Evolutionary conservation across 2,888 invertebrate species (phyloP).

Genomic region (Incurvaria masculella): DNA sequence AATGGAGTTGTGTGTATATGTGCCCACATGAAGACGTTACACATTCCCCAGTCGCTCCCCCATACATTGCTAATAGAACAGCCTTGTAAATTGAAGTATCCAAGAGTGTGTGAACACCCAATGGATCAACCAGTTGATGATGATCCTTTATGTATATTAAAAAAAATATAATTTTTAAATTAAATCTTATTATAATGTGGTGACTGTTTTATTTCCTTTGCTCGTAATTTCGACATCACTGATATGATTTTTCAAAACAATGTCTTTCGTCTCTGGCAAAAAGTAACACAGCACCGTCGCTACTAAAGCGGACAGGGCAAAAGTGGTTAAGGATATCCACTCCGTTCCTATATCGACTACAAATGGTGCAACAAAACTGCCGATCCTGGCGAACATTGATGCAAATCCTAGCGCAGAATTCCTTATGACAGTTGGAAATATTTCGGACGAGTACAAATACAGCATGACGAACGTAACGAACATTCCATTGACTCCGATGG

Average conservation of each 20-base stretch:
- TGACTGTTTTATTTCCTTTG: conserved; percentile 1
- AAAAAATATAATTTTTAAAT: background rate
- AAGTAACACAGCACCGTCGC: conserved; percentile 36
- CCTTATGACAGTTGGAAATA: conserved; percentile 76
- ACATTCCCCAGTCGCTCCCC: no score
- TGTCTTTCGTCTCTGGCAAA: conserved; percentile 40
- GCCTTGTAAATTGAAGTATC: no score
- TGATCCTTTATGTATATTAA: no score
- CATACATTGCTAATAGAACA: no score
- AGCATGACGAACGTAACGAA: conserved; percentile 63
- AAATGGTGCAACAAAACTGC: conserved; percentile 67
- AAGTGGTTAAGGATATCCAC: conserved; percentile 38
- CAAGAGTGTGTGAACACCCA: no score
- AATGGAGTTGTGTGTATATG: no score
- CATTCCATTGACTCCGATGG: conserved; percentile 69
- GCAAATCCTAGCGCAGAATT: conserved; percentile 76
- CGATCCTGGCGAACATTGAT: conserved; percentile 65
- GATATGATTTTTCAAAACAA: conserved; percentile 37
- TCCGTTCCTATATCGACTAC: conserved; percentile 53
- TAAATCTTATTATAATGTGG: background rate
- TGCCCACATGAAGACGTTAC: no score
- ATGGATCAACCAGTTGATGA: no score
- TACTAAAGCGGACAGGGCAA: conserved; percentile 30
- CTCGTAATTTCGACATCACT: conserved; percentile 32
- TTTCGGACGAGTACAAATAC: conserved; percentile 73